Evolutionary conservation across 1,140 invertebrate genomes (phyloP).

Genomic region (Lordiphosa collinella): DNA sequence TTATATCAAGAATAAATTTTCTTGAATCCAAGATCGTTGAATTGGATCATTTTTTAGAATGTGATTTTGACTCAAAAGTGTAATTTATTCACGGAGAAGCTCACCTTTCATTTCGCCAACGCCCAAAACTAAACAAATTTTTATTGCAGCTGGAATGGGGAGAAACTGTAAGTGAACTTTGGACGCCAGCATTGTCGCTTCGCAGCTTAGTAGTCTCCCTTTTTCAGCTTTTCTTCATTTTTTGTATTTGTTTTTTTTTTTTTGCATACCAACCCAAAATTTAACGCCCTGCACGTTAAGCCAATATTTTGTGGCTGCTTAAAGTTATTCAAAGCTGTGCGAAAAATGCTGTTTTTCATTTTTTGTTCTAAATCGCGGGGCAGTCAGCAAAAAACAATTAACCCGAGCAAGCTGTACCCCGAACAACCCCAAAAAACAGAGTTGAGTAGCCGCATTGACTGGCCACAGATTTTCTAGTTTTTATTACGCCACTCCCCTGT

Average conservation of each 20-base stretch:
- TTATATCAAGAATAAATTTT: too few species aligned
- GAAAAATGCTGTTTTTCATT: conserved; percentile 31
- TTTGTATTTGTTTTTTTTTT: conserved; percentile 15
- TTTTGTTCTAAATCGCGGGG: conserved; percentile 17
- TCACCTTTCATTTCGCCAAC: neutral
- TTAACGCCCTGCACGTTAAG: conserved; percentile 64
- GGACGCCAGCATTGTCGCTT: conserved; percentile 15
- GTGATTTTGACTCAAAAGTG: too few species aligned
- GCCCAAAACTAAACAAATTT: conserved; percentile 34
- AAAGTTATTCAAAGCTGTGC: conserved; percentile 66
- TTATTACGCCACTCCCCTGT: conserved; percentile 24
- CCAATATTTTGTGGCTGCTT: conserved; percentile 68
- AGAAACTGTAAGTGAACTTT: conserved; percentile 69
- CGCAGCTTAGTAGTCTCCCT: conserved; percentile 5
- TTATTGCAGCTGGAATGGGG: conserved; percentile 22
- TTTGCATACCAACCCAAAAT: conserved; percentile 42
- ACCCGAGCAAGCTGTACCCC: conserved; percentile 40
- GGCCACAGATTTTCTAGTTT: conserved; percentile 60
- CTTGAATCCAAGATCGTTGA: too few species aligned
- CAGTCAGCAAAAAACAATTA: conserved; percentile 65
- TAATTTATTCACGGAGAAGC: conserved; percentile 7
- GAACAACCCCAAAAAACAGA: conserved; percentile 16
- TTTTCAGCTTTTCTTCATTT: conserved; percentile 2
- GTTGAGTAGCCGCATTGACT: conserved; percentile 51
- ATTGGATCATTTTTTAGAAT: too few species aligned